A percentile compares a stretch with the other conserved stretches of the same genome.
phyloP scores from a whole-genome alignment of 2,888 invertebrate species.

The Acrobasis consociella region DNA sequence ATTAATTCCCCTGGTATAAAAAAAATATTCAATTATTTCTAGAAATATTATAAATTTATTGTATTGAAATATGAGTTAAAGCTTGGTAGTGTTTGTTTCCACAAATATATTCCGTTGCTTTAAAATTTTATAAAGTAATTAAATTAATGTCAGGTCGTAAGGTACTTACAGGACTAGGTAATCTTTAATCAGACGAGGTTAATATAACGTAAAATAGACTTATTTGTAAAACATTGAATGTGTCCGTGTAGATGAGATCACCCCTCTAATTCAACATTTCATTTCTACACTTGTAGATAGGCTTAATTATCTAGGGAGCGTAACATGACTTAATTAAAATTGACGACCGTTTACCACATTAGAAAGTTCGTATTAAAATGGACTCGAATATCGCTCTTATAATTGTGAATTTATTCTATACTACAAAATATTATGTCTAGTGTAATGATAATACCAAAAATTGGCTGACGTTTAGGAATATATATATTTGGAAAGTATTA shows the following conservation, averaged over 20 bases:
- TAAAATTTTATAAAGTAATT: conserved; percentile 37
- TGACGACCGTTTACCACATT: conserved; percentile 6
- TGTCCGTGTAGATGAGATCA: conserved; percentile 10
- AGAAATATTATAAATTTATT: conserved; percentile 31
- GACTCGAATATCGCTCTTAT: conserved; percentile 28
- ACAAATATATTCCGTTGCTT: conserved; percentile 35
- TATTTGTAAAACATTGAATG: conserved; percentile 19
- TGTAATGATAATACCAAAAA: conserved; percentile 59
- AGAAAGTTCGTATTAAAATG: conserved; percentile 2
- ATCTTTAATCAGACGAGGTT: conserved; percentile 47
- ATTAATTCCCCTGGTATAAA: not conserved
- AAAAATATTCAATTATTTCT: not conserved
- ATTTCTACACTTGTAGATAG: conserved; percentile 28
- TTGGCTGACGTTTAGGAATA: conserved; percentile 51
- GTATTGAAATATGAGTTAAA: conserved; percentile 32
- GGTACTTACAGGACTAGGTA: conserved; percentile 57
- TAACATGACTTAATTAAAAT: conserved; percentile 33
- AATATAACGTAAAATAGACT: conserved; percentile 38
- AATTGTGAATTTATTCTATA: conserved; percentile 34
- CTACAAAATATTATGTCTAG: conserved; percentile 41
- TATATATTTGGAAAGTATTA: conserved; percentile 45
- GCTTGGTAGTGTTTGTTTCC: conserved; percentile 40
- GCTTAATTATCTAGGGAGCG: conserved; percentile 38
- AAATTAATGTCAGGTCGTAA: conserved; percentile 44
- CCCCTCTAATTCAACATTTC: conserved; percentile 24